A percentile compares a stretch with the other conserved stretches of the same genome.
These are phyloP conservation scores for Olivierus martensii DNA, from an alignment of 1,140 invertebrate genomes.

Conservation along the genomic window DNA sequence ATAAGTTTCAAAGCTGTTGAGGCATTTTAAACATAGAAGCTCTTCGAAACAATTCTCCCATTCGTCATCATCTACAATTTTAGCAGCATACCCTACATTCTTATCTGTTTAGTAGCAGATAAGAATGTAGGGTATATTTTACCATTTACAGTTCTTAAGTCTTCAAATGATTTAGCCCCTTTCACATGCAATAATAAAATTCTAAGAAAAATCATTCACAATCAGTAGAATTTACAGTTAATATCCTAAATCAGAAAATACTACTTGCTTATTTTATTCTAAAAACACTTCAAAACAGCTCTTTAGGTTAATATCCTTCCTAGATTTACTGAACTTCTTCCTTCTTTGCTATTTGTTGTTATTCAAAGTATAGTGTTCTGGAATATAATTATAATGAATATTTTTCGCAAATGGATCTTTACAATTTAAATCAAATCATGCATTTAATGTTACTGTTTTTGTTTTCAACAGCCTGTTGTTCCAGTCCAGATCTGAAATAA, in stretches of 20 bases:
- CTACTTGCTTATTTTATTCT: too few species aligned
- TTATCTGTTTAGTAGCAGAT: neutral
- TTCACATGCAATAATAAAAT: conserved; percentile 20
- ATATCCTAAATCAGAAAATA: too few species aligned
- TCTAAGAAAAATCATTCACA: conserved; percentile 19
- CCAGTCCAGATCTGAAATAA: conserved; percentile 14
- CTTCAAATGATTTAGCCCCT: too few species aligned
- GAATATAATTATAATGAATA: conserved; percentile 23
- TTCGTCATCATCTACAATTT: too few species aligned
- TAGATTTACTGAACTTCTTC: conserved; percentile 2
- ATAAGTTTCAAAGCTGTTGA: too few species aligned
- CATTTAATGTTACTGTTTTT: neutral
- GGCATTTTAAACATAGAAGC: too few species aligned
- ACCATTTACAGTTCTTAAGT: conserved; percentile 16
- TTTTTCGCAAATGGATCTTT: conserved; percentile 4
- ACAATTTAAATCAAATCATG: conserved; percentile 14
- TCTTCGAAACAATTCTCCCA: neutral
- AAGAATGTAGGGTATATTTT: neutral
- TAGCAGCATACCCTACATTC: neutral
- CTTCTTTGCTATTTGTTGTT: neutral
- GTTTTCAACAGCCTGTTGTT: conserved; percentile 2
- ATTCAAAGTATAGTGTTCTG: conserved; percentile 16
- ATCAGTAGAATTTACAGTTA: conserved; percentile 12
- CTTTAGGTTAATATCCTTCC: too few species aligned
- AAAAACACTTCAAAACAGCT: too few species aligned